Evolutionary conservation across 2,113 vertebrate species (phyloP), one percentile per base, ranked within the genome.

Genomic region (Mystacornis crossleyi): DNA sequence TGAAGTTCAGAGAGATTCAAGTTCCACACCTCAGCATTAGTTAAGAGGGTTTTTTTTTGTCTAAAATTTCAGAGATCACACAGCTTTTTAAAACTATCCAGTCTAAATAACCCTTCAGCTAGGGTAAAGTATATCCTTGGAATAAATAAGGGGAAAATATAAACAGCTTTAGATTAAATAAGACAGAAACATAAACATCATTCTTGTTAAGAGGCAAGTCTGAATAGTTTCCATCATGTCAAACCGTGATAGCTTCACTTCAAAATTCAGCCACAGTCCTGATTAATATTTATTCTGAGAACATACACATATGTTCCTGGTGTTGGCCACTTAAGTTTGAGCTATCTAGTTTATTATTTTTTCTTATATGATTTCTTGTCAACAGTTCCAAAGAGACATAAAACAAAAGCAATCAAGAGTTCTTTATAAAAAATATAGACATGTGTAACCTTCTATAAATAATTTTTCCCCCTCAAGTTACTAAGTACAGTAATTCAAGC

Each of bases 381-480:
- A 93, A 7, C 62, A 82, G 90, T 81, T 93, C 77, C 91, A 77
- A 62, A 90, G 18, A 77, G 69, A 66, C 28, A 78, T 57, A 91
- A 92, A 96, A 90, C 83, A 94, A 96, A 95, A 92, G 55, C 87
- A 97, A 96, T 90, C 74, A 88, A 89, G 69, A 84, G 4, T 50
- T 94, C 69, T 83, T 90, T 86, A 80, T 11, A 95, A 96, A 96
- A 64, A 94, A 31, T 47, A 73, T 4, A 97, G 88, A 94, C 64
- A 53, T 61, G 66, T 58, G 36, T 78, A 92, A 89, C 78, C 69
- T 58, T 64, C 60, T 70, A 74, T 71, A 88, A 94, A 65, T 94
- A 83, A 60, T 80, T 90, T 93, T 81, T 54, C 62, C 74, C 24
- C 15, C 83, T 91, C 28, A 88, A 36, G 86, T 94, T 95, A 81